Conservation (phyloP, 2,113 vertebrate genomes). For the Plectropomus leopardus region DNA sequence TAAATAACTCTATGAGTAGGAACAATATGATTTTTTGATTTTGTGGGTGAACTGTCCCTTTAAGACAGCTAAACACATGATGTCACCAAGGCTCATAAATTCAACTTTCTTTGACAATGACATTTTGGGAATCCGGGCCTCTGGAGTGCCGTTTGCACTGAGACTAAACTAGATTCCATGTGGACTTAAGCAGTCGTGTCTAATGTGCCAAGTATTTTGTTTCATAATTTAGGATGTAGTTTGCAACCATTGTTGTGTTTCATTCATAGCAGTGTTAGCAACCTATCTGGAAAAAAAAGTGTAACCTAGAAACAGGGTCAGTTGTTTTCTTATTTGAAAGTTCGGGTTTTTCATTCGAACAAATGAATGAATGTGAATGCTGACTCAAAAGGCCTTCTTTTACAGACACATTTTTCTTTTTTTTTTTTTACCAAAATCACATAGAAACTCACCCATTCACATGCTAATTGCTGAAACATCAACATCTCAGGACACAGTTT, state of each 20-base stretch:
- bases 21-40: no score
- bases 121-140: conserved; percentile 27
- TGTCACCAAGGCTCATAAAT: neutral
- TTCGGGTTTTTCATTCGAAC: neutral
- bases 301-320: neutral
- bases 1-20: no score
- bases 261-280: neutral
- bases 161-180: conserved; percentile 25
- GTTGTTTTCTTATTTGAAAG: neutral
- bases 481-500: neutral
- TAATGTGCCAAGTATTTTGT: neutral
- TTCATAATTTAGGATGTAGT: neutral
- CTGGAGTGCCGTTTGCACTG: neutral
- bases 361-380: conserved; percentile 15
- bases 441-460: conserved; percentile 15
- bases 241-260: neutral
- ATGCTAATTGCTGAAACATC: conserved; percentile 27
- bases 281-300: no score
- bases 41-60: no score
- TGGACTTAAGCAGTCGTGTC: neutral
- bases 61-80: neutral
- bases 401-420: neutral
- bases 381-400: conserved; percentile 14
- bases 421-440: neutral
- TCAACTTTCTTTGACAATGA: conserved; percentile 5